phyloP scores from a whole-genome alignment of 92 coral and sea anemone species.

The Zoanthus sansibaricus region DNA sequence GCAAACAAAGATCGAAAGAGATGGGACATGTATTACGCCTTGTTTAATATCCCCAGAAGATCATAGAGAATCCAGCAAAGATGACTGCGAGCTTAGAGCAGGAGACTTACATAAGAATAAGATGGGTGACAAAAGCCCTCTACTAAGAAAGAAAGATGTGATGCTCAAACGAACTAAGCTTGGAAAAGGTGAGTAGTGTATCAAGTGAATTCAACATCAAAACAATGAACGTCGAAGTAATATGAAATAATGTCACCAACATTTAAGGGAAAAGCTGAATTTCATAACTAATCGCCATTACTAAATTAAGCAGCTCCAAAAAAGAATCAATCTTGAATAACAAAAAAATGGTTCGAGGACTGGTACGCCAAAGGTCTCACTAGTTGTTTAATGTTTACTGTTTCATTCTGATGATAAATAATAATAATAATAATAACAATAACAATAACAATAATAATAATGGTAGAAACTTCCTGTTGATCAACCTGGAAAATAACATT shows the following conservation, averaged over 20 bases:
- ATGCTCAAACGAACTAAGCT: conserved; percentile 12
- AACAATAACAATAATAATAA: no score
- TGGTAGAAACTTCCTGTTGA: no score
- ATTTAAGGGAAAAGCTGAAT: not conserved
- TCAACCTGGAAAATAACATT: no score
- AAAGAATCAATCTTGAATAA: no score
- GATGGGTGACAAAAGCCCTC: conserved; percentile 11
- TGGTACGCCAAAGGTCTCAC: no score
- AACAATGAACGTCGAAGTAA: not conserved
- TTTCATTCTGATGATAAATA: no score
- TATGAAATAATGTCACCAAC: not conserved
- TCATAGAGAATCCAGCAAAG: not conserved
- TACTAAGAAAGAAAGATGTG: not conserved
- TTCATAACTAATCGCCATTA: no score
- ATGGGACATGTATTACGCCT: not conserved
- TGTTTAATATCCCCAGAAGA: not conserved
- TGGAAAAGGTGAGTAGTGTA: conserved; percentile 22
- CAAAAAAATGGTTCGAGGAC: no score
- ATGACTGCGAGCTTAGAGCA: not conserved
- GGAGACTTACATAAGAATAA: not conserved
- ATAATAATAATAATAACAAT: no score
- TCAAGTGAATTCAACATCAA: not conserved
- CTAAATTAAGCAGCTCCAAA: no score
- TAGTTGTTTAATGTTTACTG: no score
- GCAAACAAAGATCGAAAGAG: not conserved